Percentiles rank a stretch among this genome's conserved stretches.
Evolutionary conservation across 2,113 vertebrate genomes (phyloP).

Genomic region (Helogale parvula): DNA sequence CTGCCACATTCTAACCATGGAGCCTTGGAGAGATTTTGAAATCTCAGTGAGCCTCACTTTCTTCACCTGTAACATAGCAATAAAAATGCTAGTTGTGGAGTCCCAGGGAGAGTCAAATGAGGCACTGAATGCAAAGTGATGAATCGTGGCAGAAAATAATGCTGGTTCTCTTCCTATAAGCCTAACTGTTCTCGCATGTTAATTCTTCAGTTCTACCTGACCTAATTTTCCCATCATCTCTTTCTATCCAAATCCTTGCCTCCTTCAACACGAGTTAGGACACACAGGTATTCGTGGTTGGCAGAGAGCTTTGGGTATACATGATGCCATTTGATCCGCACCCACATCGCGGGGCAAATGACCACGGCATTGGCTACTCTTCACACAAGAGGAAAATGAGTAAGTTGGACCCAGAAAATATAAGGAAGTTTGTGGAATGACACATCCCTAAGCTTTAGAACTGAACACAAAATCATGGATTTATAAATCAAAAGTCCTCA

Average conservation of each 20-base stretch:
- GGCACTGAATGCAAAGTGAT: not conserved
- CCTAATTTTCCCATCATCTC: not conserved
- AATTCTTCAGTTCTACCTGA: not conserved
- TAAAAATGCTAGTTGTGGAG: not conserved
- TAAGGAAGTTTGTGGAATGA: not conserved
- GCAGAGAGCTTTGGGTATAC: not conserved
- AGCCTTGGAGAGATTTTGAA: not conserved
- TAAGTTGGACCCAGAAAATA: not conserved
- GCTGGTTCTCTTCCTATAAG: not conserved
- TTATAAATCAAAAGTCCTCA: not conserved
- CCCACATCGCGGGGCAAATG: fast-evolving
- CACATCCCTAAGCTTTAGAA: not conserved
- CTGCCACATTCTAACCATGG: not conserved
- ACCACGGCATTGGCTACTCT: not conserved
- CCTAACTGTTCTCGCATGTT: not conserved
- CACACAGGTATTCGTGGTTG: not conserved
- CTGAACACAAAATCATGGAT: not conserved
- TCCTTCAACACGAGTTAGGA: not conserved
- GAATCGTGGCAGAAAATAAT: not conserved
- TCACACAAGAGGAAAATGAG: not conserved
- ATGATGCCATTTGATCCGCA: not conserved
- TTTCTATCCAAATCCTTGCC: not conserved
- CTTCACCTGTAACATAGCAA: not conserved
- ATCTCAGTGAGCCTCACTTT: not conserved
- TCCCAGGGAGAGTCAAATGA: not conserved